Percentiles rank a stretch among this genome's conserved stretches.
These are phyloP conservation scores for Poecilia gillii DNA, from an alignment of 2,797 vertebrate species.

Conservation along the genomic window DNA sequence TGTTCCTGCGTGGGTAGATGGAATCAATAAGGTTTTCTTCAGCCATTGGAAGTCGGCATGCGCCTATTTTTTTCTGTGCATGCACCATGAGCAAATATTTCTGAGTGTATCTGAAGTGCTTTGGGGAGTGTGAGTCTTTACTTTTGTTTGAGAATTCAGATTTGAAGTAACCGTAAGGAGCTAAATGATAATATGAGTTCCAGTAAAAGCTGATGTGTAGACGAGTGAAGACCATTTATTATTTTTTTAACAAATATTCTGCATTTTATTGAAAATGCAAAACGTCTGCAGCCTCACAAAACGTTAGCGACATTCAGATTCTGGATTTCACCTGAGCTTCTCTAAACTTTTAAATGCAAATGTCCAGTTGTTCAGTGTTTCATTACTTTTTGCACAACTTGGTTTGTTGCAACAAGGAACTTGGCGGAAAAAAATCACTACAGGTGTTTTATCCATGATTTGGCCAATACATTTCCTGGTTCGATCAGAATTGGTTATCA, in stretches of 20 bases:
- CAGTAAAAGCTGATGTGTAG: conserved; percentile 25
- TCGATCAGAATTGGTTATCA: neutral
- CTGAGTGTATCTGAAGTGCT: conserved; percentile 2
- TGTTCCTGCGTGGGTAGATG: conserved; percentile 38
- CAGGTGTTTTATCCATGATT: neutral
- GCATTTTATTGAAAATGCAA: neutral
- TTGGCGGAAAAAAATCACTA: neutral
- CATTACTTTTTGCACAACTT: neutral
- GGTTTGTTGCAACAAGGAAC: neutral
- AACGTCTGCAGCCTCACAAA: neutral
- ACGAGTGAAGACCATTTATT: conserved; percentile 9
- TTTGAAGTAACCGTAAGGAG: conserved; percentile 18
- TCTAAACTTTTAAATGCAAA: neutral
- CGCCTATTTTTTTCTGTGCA: conserved; percentile 6
- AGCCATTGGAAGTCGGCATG: conserved; percentile 1
- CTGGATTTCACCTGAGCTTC: neutral
- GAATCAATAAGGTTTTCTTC: conserved; percentile 49
- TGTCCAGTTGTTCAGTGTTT: neutral
- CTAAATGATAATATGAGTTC: conserved; percentile 19
- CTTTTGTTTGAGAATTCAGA: conserved; percentile 42
- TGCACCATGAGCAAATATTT: conserved; percentile 17
- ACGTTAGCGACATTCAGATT: neutral
- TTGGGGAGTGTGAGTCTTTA: conserved; percentile 10
- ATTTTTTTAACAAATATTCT: neutral
- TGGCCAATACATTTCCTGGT: neutral